These are phyloP conservation scores for Athrips mouffetella DNA, from an alignment of 2,888 invertebrate species.

Conservation along the genomic window DNA sequence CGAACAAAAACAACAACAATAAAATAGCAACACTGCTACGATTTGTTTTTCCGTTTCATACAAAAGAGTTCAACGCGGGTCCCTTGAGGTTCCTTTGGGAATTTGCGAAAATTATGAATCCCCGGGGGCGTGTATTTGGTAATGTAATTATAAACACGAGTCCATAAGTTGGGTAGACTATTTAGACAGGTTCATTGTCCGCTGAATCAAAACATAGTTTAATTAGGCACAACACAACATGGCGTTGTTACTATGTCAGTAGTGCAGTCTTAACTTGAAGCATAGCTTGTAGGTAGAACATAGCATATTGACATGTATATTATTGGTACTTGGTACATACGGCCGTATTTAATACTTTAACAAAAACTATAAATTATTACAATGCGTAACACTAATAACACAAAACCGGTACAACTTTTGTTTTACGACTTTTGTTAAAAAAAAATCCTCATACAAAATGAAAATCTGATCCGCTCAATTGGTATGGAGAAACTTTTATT, in stretches of 20 bases:
- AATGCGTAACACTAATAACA: too few relatives aligned
- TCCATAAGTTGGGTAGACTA: neutral
- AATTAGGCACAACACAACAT: slow-evolving; percentile 6
- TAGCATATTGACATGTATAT: too few relatives aligned
- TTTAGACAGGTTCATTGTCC: neutral
- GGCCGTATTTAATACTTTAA: too few relatives aligned
- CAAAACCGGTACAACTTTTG: too few relatives aligned
- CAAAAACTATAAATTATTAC: too few relatives aligned
- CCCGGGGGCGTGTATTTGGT: neutral
- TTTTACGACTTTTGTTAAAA: too few relatives aligned
- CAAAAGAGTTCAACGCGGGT: slow-evolving; percentile 22
- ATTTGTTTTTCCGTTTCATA: neutral
- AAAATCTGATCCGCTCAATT: too few relatives aligned
- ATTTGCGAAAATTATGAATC: neutral
- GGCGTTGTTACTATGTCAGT: neutral
- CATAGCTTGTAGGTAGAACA: too few relatives aligned
- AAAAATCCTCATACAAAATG: too few relatives aligned
- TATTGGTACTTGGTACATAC: too few relatives aligned
- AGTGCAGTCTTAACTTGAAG: too few relatives aligned
- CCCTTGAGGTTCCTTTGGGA: neutral
- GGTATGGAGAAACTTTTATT: too few relatives aligned
- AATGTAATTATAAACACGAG: neutral
- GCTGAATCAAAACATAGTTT: slow-evolving; percentile 2
- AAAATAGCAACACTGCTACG: neutral
- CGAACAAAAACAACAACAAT: neutral